Evolutionary conservation across 2,888 invertebrate species (phyloP), one percentile per base, ranked within the genome.

Genomic region (Agrochola macilenta): DNA sequence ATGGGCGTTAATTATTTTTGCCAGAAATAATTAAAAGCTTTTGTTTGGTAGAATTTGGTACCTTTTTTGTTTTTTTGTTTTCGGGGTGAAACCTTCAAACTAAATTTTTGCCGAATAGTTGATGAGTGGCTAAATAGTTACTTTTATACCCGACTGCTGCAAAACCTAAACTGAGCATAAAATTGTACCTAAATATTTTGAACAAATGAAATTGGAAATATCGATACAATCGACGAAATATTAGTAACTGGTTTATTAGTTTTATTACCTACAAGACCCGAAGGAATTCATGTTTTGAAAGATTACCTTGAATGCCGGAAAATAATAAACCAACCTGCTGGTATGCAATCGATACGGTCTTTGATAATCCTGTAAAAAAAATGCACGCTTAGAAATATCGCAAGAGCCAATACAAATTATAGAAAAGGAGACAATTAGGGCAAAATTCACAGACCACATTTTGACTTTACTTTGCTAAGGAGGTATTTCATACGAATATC

Each of bases 211-310:
- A 46, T 46, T 46, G 12, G 0, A 12, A 12, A 46, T 46, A 46
- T 46, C 3, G 46, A 46, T 4, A 4, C 0, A 12, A 46, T 46
- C 12, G 3, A 46, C 12, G 46, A 12, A 46, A 46, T 12, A 43
- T 39, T 1, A 43, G 12, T 46, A 46, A 46, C 2, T 12, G 3
- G 12, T 46, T 46, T 46, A 46, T 43, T 43, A 43, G 1, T 11
- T 43, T 43, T 39, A 39, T 12, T 39, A 39, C 39, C 65, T 49
- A 43, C 39, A 11, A 43, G 43, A 43, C 43, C 11, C 11, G 14
- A 43, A 66, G 43, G 39, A 64, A 80, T 81, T 39, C 5, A 54
- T 35, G 69, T 80, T 81, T 81, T 69, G 69, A 69, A 81, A 79
- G 57, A 74, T 49, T 26, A 58, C 76, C 69, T 79, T 79, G 75